phyloP scores from a whole-genome alignment of 2,113 vertebrate genomes.

The Lepus europaeus region DNA sequence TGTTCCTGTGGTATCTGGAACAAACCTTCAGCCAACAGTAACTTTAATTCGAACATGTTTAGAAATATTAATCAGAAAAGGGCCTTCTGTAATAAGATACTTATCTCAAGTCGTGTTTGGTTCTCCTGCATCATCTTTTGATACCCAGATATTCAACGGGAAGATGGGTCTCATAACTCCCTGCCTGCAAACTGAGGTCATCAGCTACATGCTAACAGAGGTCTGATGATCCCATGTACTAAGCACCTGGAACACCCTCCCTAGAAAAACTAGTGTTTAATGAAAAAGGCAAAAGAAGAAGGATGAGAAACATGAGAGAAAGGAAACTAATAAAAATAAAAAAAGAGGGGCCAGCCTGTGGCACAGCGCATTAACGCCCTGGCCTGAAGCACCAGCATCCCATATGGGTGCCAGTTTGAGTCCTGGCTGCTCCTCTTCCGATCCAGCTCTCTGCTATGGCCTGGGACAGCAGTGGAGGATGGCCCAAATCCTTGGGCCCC shows the following conservation, averaged over 20 bases:
- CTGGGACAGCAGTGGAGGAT: too few relatives aligned
- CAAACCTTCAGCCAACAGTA: slow-evolving; percentile 8
- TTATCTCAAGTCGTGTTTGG: neutral
- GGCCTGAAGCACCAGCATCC: too few relatives aligned
- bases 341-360: too few relatives aligned
- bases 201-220: slow-evolving; percentile 39
- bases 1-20: neutral
- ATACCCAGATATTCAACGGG: neutral
- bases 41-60: slow-evolving; percentile 19
- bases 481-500: too few relatives aligned
- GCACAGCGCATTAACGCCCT: too few relatives aligned
- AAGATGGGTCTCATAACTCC: neutral
- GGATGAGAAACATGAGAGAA: slow-evolving; percentile 9
- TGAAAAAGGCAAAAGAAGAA: slow-evolving; percentile 57
- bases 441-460: too few relatives aligned
- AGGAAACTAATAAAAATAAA: slow-evolving; percentile 20
- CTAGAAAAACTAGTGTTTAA: slow-evolving; percentile 37
- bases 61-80: slow-evolving; percentile 28
- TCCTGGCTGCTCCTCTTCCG: too few relatives aligned
- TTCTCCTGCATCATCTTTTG: slow-evolving; percentile 31
- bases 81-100: neutral
- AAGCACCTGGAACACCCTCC: neutral
- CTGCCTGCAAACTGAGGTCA: neutral
- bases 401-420: too few relatives aligned
- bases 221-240: slow-evolving; percentile 18